Evolutionary conservation across 2,797 vertebrate genomes (phyloP), one percentile per base, ranked within the genome.

Genomic region (Acrossocheilus wenchowensis): DNA sequence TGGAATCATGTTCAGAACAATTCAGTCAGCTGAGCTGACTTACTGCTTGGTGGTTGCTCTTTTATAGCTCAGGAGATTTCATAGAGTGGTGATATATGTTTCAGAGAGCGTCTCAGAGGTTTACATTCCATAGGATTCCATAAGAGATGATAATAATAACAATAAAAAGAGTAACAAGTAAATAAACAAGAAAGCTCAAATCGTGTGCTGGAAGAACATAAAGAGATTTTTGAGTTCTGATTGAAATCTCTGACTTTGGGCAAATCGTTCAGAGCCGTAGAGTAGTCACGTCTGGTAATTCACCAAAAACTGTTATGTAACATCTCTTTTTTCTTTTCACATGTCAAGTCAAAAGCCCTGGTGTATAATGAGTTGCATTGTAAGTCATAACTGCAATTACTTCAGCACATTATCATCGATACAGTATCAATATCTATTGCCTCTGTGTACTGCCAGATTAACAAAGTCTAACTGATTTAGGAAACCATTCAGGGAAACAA

Each of bases 311-410:
- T 7, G 26, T 50, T 81, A 50, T 68, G 17, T 21, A 34, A 50
- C 50, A 57, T 36, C 17, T 68, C 11, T 34, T 68, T 68, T 68
- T 48, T 5, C 48, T 23, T 23, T 50, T 69, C 7, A 17, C 68
- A 81, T 26, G 48, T 72, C 50, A 72, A 82, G 34, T 43, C 68
- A 72, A 43, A 82, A 73, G n/a, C n/a, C 39, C 6, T 41, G 34
- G 21, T 57, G 66, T 82, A 41, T 82, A 41, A 43, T 41, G 36
- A 78, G 57, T 41, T 78, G 5, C 77, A 78, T 4, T 41, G 74
- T 74, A 26, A 54, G 77, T 60, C 36, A 78, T 50, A 78, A 60
- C 52, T 60, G 50, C 21, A 60, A 60, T 60, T 39, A 60, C 54
- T 26, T 78, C 54, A 78, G 21, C 14, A 5, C 54, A 43, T 43